phyloP scores from a whole-genome alignment of 2,888 invertebrate species.

The Drosophila fungiperda region DNA sequence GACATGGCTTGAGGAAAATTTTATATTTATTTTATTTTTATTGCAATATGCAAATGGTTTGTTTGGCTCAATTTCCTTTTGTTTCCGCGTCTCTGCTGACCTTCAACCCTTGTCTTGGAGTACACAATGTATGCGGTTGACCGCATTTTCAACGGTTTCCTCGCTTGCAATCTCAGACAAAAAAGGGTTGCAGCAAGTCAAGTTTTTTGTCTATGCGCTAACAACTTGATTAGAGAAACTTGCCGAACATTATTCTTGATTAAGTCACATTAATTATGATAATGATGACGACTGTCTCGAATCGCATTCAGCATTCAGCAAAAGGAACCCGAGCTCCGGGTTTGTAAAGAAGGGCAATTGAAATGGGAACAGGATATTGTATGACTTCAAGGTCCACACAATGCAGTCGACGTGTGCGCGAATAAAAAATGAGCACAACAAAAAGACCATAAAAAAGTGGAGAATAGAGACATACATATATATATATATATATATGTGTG shows the following conservation, averaged over 20 bases:
- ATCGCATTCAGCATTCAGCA: slow-evolving; percentile 38
- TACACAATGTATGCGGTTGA: slow-evolving; percentile 71
- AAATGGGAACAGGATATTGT: slow-evolving; percentile 79
- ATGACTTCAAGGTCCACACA: slow-evolving; percentile 40
- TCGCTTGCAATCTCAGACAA: slow-evolving; percentile 11
- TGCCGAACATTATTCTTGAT: slow-evolving; percentile 80
- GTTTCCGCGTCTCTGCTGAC: slow-evolving; percentile 52
- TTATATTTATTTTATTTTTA: slow-evolving; percentile 59
- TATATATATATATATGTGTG: not conserved
- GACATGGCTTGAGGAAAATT: slow-evolving; percentile 53
- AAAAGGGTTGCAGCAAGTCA: slow-evolving; percentile 51
- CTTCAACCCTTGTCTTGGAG: slow-evolving; percentile 66
- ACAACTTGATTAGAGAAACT: slow-evolving; percentile 75
- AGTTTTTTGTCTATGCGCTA: slow-evolving; percentile 24
- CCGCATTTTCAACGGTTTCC: slow-evolving; percentile 69
- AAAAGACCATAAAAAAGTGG: slow-evolving; percentile 34
- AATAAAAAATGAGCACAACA: slow-evolving; percentile 59
- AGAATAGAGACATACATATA: slow-evolving; percentile 21
- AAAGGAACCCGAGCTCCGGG: slow-evolving; percentile 2
- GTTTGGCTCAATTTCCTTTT: slow-evolving; percentile 28
- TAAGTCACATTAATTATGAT: slow-evolving; percentile 83
- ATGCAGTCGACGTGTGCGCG: slow-evolving; percentile 62
- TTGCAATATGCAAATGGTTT: slow-evolving; percentile 74
- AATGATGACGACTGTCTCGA: slow-evolving; percentile 76
- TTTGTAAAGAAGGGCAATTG: slow-evolving; percentile 70